A percentile compares a stretch with the other conserved stretches of the same genome.
phyloP scores from a whole-genome alignment of 2,888 invertebrate species.

The Agonopterix arenella region DNA sequence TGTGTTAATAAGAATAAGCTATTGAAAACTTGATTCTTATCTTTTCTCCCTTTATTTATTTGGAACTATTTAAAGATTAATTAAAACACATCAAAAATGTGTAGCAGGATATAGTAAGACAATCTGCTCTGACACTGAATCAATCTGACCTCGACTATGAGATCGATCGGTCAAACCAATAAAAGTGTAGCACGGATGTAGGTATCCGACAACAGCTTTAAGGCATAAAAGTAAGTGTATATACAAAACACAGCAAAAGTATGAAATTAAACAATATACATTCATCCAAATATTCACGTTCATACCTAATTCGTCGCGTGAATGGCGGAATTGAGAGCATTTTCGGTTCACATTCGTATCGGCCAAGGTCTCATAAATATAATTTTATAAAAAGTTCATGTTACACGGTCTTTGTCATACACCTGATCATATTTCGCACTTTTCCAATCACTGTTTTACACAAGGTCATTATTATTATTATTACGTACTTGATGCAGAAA shows the following conservation, averaged over 20 bases:
- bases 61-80: background rate
- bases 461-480: too few species aligned
- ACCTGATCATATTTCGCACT: constrained; percentile 23
- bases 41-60: too few species aligned
- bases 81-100: background rate
- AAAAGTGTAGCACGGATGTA: constrained; percentile 10
- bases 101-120: background rate
- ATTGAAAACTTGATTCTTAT: too few species aligned
- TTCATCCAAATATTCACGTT: too few species aligned
- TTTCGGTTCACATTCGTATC: constrained; percentile 18
- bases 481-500: too few species aligned
- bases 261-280: too few species aligned
- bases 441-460: constrained; percentile 14
- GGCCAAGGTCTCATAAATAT: constrained; percentile 41
- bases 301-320: constrained; percentile 38
- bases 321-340: constrained; percentile 60
- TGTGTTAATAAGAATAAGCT: too few species aligned
- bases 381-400: constrained; percentile 28
- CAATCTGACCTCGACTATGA: constrained; percentile 25
- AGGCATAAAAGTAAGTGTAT: constrained; percentile 26
- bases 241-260: constrained; percentile 2
- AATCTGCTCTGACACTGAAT: background rate
- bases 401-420: constrained; percentile 13
- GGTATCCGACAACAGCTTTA: constrained; percentile 9
- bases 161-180: constrained; percentile 20